These are phyloP conservation scores for Drosophila pectinifera DNA, from an alignment of 1,140 invertebrate genomes.

Conservation along the genomic window DNA sequence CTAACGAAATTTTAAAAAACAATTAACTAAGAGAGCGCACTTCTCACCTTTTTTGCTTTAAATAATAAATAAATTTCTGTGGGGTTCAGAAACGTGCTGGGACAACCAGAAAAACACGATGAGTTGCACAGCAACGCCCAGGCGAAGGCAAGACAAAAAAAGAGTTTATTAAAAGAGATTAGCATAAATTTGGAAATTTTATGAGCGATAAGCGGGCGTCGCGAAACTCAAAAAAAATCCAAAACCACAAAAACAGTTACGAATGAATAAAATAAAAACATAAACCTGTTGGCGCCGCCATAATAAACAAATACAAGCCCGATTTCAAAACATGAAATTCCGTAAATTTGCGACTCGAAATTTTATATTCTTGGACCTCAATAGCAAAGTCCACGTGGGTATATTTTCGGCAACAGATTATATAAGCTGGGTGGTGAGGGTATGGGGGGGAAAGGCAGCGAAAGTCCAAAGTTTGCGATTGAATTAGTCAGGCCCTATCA, in stretches of 20 bases:
- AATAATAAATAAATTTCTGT: background rate
- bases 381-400: conserved; percentile 35
- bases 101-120: conserved; percentile 73
- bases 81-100: conserved; percentile 41
- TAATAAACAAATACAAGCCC: conserved; percentile 47
- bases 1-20: conserved; percentile 10
- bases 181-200: conserved; percentile 65
- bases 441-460: background rate
- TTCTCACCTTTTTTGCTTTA: background rate
- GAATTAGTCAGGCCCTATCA: conserved; percentile 15
- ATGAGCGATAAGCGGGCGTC: conserved; percentile 50
- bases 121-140: conserved; percentile 29
- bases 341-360: conserved; percentile 55
- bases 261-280: conserved; percentile 16
- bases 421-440: conserved; percentile 29
- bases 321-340: conserved; percentile 50
- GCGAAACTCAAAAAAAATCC: conserved; percentile 12
- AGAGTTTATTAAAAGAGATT: conserved; percentile 43
- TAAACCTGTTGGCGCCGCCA: conserved; percentile 66
- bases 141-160: conserved; percentile 24
- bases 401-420: conserved; percentile 17
- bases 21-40: conserved; percentile 5
- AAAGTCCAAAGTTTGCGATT: conserved; percentile 18
- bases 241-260: conserved; percentile 19
- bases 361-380: conserved; percentile 48